Base-by-base conservation (phyloP, 2,797 vertebrate genomes). In the Oophaga sylvatica region DNA sequence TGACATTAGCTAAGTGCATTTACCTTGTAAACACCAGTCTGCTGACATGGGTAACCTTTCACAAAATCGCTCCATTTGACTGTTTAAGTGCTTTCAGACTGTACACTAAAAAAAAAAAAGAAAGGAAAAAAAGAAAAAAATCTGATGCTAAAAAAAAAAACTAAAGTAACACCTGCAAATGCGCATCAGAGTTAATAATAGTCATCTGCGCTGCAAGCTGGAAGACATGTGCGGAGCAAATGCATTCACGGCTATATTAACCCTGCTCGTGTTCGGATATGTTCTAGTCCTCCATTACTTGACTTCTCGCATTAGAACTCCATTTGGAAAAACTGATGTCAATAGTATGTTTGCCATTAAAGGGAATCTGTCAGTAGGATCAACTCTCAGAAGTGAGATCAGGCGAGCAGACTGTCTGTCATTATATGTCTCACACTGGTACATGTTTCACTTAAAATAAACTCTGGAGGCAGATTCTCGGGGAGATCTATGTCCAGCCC, bases 1-100 rank as follows among this genome's bases (percentile, higher is more conserved):
- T 83, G 80, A 83, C 80, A 67, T 83, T 77, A 63, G 78, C 80
- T 87, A 87, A 87, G 86, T 83, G 80, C 62, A 77, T 77, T 77
- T 68, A 83, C 41, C 48, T 77, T 83, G 86, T 82, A 82, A 65
- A 82, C 86, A 81, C 22, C 31, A 65, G 26, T 19, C 62, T 78
- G 73, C 80, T 87, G 86, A 87, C 86, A 73, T 41, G 19, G 70
- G 31, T 82, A 87, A 82, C 86, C 86, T 82, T 87, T 68, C 19
- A 48, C 45, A 82, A 82, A 83, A 87, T 83, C 41, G 62, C 78
- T 84, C 31, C 15, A 10, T 79, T 84, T 63, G 31, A 84, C 59
- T 84, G 71, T 82, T 82, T 70, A 82, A 82, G 80, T 76, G 57
- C 31, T 76, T 84, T 84, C 71, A 62, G 35, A 60, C 35, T 62